Percentiles rank a stretch among this genome's conserved stretches.
Evolutionary conservation across 2,113 vertebrate species (phyloP).

Genomic region (Anser cygnoides): DNA sequence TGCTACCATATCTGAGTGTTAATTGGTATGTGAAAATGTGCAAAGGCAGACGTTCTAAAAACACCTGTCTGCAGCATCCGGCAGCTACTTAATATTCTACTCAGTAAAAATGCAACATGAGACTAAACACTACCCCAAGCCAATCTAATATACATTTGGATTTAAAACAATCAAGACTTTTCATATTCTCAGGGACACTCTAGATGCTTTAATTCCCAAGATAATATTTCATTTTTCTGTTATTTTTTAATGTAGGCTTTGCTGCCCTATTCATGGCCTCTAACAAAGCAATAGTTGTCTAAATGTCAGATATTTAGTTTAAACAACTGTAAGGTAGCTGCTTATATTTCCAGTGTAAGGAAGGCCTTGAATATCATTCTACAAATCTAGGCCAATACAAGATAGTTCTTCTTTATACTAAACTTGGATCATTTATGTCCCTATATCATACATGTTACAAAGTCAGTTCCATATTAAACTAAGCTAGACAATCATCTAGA

Average conservation of each 20-base stretch:
- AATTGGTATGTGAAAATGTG: constrained; percentile 9
- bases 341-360: neutral
- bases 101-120: constrained; percentile 20
- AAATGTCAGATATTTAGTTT: neutral
- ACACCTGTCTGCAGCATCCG: neutral
- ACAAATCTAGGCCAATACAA: neutral
- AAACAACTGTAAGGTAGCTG: neutral
- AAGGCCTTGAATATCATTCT: neutral
- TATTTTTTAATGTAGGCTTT: neutral
- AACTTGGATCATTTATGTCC: neutral
- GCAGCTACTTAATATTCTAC: constrained; percentile 31
- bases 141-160: constrained; percentile 6
- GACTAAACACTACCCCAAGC: neutral
- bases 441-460: neutral
- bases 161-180: neutral
- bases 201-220: neutral
- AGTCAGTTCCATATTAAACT: neutral
- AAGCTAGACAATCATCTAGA: neutral
- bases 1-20: constrained; percentile 5
- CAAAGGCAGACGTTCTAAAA: constrained; percentile 33
- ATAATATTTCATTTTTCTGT: neutral
- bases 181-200: neutral
- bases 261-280: neutral
- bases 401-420: neutral
- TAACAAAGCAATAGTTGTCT: neutral